Conservation (phyloP, 2,113 vertebrate genomes). For the Indicator maculatus region DNA sequence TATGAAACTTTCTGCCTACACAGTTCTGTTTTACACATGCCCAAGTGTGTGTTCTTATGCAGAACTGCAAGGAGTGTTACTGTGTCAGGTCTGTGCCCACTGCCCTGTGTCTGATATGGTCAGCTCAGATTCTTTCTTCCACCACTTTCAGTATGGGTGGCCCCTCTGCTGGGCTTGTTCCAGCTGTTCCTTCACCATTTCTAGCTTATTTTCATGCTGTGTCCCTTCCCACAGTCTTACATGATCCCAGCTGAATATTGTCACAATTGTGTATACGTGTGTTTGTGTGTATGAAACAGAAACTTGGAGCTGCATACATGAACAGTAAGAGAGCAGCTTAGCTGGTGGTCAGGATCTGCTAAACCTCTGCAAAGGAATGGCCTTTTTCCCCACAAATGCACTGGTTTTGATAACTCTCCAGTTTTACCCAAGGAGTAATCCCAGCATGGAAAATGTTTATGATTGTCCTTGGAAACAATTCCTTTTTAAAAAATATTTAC, state of each 20-base stretch:
- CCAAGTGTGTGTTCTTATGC: background rate
- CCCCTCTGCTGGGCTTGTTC: background rate
- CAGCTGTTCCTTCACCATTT: background rate
- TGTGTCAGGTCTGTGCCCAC: background rate
- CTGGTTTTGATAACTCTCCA: background rate
- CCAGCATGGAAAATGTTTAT: background rate
- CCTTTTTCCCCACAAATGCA: background rate
- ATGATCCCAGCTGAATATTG: background rate
- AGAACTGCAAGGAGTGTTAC: background rate
- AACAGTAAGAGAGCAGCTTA: background rate
- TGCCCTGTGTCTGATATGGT: background rate
- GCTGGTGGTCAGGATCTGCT: background rate
- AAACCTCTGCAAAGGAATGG: background rate
- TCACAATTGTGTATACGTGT: background rate
- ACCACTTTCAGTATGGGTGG: background rate
- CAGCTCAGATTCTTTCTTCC: background rate
- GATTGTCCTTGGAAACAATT: slow-evolving; percentile 14
- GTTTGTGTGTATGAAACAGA: background rate
- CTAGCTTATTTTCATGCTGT: background rate
- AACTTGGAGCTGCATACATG: background rate
- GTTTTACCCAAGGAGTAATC: background rate
- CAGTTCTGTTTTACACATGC: background rate
- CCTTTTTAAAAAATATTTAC: background rate
- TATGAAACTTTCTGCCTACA: background rate
- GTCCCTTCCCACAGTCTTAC: background rate